These are phyloP conservation scores for Emydocephalus ijimae DNA, from an alignment of 2,113 vertebrate genomes.

Conservation along the genomic window DNA sequence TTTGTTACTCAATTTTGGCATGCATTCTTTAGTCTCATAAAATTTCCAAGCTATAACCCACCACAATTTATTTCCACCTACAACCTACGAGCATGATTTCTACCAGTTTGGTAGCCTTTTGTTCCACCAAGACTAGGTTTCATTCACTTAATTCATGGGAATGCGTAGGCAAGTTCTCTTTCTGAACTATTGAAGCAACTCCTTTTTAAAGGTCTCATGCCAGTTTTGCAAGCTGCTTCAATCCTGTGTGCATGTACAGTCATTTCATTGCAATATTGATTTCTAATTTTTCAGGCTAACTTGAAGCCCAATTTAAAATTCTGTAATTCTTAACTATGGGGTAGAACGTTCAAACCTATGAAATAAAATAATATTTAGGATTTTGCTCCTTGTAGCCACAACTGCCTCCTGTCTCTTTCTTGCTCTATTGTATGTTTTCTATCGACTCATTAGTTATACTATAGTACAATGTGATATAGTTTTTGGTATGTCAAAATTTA, in stretches of 20 bases:
- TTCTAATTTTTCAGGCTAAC: not conserved
- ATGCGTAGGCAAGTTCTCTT: not conserved
- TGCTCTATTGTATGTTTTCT: not conserved
- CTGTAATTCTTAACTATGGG: not conserved
- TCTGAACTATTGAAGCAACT: not conserved
- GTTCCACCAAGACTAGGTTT: not conserved
- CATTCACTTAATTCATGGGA: not conserved
- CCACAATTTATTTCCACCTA: not conserved
- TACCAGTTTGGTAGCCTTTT: not conserved
- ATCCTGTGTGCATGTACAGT: not conserved
- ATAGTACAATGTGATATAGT: not conserved
- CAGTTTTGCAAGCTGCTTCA: not conserved
- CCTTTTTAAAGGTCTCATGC: not conserved
- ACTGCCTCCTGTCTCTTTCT: not conserved
- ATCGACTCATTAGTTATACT: not conserved
- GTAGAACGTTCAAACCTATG: not conserved
- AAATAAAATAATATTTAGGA: not conserved
- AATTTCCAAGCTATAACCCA: not conserved
- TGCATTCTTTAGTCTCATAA: not conserved
- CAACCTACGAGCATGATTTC: not conserved
- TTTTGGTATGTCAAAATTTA: not conserved
- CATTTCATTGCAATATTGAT: not conserved
- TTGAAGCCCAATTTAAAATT: not conserved
- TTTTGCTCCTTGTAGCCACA: not conserved
- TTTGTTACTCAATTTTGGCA: not conserved